Conservation (phyloP, 2,797 vertebrate species). For the Thunnus albacares region DNA sequence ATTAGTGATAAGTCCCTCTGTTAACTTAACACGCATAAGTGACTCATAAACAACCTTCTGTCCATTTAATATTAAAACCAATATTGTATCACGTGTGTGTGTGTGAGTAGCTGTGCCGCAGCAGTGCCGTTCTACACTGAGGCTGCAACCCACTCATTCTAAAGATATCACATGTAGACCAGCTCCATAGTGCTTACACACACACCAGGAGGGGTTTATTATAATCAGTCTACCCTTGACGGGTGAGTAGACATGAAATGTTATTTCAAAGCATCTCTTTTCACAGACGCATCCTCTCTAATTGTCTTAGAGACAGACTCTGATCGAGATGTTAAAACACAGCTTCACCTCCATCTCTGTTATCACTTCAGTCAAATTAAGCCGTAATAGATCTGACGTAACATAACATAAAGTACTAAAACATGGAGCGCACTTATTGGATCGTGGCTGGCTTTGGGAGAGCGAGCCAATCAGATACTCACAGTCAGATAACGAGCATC, state of each 20-base stretch:
- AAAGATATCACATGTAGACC: constrained; percentile 85
- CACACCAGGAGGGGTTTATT: constrained; percentile 56
- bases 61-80: constrained; percentile 1
- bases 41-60: background rate
- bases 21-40: constrained; percentile 3
- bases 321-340: constrained; percentile 43
- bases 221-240: constrained; percentile 64
- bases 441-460: constrained; percentile 8
- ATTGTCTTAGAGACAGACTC: constrained; percentile 45
- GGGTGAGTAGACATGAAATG: constrained; percentile 60
- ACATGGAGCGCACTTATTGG: constrained; percentile 6
- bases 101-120: constrained; percentile 17
- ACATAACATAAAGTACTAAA: constrained; percentile 12
- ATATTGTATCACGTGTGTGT: constrained; percentile 9
- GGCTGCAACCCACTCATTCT: constrained; percentile 85
- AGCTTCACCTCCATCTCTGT: constrained; percentile 22
- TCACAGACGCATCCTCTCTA: constrained; percentile 35
- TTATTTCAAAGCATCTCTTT: constrained; percentile 50
- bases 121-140: constrained; percentile 71
- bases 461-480: constrained; percentile 81
- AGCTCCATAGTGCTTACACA: constrained; percentile 65
- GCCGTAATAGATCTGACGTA: constrained; percentile 15
- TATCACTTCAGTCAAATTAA: constrained; percentile 24
- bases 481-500: constrained; percentile 96
- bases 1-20: background rate